These are phyloP conservation scores for Apolygus lucorum DNA, from an alignment of 1,140 invertebrate species.

Conservation along the genomic window DNA sequence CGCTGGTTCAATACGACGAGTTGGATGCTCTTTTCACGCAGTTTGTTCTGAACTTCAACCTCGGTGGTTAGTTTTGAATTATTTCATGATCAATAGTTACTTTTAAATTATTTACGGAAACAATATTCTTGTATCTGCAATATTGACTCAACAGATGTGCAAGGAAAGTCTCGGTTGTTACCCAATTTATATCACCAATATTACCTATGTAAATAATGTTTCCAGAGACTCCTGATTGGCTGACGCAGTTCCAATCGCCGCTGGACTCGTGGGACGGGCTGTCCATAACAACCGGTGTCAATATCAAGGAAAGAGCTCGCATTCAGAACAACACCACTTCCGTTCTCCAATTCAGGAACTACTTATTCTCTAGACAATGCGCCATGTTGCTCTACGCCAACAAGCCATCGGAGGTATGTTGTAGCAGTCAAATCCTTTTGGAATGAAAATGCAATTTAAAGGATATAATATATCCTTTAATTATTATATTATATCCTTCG, in stretches of 20 bases:
- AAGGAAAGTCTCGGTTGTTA: not conserved
- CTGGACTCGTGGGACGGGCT: slow-evolving; percentile 76
- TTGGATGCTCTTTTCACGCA: slow-evolving; percentile 94
- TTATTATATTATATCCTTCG: too few relatives aligned
- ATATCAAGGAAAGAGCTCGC: slow-evolving; percentile 56
- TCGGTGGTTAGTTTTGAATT: slow-evolving; percentile 66
- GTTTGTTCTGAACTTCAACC: slow-evolving; percentile 85
- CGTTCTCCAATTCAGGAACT: slow-evolving; percentile 84
- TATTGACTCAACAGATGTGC: not conserved
- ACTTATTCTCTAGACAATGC: slow-evolving; percentile 88
- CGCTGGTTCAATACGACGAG: slow-evolving; percentile 94
- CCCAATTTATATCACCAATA: slow-evolving; percentile 6
- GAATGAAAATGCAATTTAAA: too few relatives aligned
- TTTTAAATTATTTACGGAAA: slow-evolving; percentile 2
- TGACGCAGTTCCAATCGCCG: slow-evolving; percentile 62
- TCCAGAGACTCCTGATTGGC: slow-evolving; percentile 67
- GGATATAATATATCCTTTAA: too few relatives aligned
- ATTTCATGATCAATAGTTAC: slow-evolving; percentile 10
- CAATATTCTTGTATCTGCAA: slow-evolving; percentile 9
- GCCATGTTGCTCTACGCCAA: slow-evolving; percentile 68
- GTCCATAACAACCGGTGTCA: slow-evolving; percentile 55
- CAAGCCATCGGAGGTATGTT: slow-evolving; percentile 69
- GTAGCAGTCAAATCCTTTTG: too few relatives aligned
- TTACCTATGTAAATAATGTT: slow-evolving; percentile 18
- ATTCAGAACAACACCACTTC: slow-evolving; percentile 61